Percentiles rank a stretch among this genome's conserved stretches.
phyloP scores from a whole-genome alignment of 2,113 vertebrate species.

The Corythornis cristatus region DNA sequence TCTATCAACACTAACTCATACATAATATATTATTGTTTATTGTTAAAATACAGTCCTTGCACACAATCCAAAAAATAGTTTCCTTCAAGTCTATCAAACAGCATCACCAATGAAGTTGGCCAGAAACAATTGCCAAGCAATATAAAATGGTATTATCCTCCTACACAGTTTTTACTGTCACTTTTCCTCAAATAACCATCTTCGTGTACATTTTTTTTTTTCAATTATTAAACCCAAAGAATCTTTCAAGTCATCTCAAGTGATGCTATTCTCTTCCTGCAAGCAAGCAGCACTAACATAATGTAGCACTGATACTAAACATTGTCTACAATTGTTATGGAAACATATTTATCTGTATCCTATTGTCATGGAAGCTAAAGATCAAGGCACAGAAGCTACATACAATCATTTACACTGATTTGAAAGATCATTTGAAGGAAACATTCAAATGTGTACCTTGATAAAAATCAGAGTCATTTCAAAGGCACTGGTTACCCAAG shows the following conservation, averaged over 20 bases:
- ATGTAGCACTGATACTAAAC: slow-evolving; percentile 65
- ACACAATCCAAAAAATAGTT: neutral
- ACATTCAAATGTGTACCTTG: slow-evolving; percentile 35
- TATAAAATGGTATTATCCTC: neutral
- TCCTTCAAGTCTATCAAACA: neutral
- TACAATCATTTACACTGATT: slow-evolving; percentile 58
- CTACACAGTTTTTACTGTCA: neutral
- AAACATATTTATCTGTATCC: slow-evolving; percentile 69
- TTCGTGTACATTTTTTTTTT: slow-evolving; percentile 4
- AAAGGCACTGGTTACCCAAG: slow-evolving; percentile 39
- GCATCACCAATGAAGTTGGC: neutral
- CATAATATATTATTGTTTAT: too few relatives aligned
- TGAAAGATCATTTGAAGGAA: slow-evolving; percentile 60
- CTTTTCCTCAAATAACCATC: slow-evolving; percentile 5
- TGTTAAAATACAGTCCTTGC: too few relatives aligned
- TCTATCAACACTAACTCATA: neutral
- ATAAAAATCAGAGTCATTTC: slow-evolving; percentile 46
- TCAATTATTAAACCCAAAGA: slow-evolving; percentile 64
- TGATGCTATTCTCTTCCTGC: slow-evolving; percentile 47
- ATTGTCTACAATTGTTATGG: slow-evolving; percentile 69
- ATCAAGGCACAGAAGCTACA: slow-evolving; percentile 63
- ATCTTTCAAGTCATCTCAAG: slow-evolving; percentile 57
- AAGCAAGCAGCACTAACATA: slow-evolving; percentile 44
- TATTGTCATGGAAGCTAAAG: slow-evolving; percentile 75
- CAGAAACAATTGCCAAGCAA: neutral